Evolutionary conservation across 2,113 vertebrate genomes (phyloP).

Genomic region (Cepphus grylle): DNA sequence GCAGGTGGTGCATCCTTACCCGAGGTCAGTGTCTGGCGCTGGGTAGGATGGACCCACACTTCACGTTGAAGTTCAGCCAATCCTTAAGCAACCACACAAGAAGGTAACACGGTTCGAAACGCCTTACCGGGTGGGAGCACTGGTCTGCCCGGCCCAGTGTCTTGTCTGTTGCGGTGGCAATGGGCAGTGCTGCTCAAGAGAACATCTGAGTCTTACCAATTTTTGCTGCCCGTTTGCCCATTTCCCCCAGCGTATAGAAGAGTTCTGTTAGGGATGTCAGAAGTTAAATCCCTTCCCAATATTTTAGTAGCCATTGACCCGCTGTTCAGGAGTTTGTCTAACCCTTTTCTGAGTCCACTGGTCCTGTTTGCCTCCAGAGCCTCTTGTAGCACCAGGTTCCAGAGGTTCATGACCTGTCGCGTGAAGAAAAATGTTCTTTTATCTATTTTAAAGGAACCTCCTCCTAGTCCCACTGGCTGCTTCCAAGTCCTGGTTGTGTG

Average conservation of each 20-base stretch:
- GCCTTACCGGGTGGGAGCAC: background rate
- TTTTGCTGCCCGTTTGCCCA: background rate
- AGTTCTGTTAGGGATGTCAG: background rate
- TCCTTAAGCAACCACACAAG: background rate
- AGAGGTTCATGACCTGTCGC: background rate
- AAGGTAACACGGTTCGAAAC: fast-evolving
- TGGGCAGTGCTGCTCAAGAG: background rate
- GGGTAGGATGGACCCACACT: background rate
- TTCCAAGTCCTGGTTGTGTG: background rate
- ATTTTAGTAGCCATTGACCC: background rate
- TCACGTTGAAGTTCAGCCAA: background rate
- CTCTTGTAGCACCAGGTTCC: background rate
- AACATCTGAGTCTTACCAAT: background rate
- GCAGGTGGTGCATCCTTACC: background rate
- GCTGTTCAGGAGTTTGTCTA: background rate
- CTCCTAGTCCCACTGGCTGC: background rate
- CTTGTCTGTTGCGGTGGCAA: background rate
- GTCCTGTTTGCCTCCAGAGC: background rate
- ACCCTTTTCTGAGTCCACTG: background rate
- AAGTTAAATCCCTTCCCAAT: background rate
- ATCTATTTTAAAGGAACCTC: background rate
- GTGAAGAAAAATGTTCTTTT: background rate
- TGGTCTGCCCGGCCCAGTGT: too few species aligned
- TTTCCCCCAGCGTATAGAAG: background rate
- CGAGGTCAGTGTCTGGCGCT: background rate